These are phyloP conservation scores for Columba janthina DNA, from an alignment of 2,113 vertebrate species.

Conservation along the genomic window DNA sequence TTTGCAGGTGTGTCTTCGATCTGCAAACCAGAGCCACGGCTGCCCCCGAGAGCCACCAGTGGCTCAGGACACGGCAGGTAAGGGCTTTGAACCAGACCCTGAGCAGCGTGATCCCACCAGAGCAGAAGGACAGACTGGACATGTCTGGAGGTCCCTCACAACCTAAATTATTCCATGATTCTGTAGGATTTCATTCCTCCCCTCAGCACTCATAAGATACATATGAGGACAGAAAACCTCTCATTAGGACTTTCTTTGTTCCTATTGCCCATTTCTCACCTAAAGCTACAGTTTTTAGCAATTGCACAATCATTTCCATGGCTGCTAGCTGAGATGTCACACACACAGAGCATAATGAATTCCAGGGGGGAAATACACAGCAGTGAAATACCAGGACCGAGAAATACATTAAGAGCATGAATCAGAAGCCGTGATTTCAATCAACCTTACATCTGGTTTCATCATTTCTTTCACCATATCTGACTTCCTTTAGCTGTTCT, in stretches of 20 bases:
- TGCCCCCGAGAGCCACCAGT: neutral
- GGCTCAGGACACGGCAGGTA: neutral
- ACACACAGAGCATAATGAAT: constrained; percentile 14
- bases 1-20: neutral
- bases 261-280: neutral
- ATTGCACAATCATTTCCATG: constrained; percentile 36
- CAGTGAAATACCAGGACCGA: neutral
- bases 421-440: constrained; percentile 15
- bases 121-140: neutral
- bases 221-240: neutral
- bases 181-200: neutral
- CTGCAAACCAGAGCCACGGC: neutral
- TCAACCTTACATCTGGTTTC: constrained; percentile 27
- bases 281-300: neutral
- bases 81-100: neutral
- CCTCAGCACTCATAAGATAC: neutral
- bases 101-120: neutral
- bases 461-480: constrained; percentile 1
- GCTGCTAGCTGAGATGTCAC: constrained; percentile 25
- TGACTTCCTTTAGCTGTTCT: neutral
- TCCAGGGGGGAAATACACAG: constrained; percentile 13
- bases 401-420: constrained; percentile 37
- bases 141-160: neutral
- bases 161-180: neutral
- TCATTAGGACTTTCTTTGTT: neutral